Base-by-base conservation (phyloP, 2,113 vertebrate species). In the Galbula dea region DNA sequence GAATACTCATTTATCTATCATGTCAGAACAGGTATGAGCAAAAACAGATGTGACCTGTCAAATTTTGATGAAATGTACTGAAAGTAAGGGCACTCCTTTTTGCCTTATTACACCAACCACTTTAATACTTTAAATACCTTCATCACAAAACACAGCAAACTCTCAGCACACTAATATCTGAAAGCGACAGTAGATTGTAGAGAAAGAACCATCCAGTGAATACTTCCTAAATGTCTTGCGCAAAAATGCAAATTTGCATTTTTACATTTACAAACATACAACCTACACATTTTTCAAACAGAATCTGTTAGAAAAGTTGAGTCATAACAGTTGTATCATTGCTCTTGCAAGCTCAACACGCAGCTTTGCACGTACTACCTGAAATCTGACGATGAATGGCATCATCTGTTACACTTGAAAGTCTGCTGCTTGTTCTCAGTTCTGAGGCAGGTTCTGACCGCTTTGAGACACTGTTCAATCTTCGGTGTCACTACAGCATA, bases 401-500 rank as follows among this genome's bases (percentile, higher is more conserved):
- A 74, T 96, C 73, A 91, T 96, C 96, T 86, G 81, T 80, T 89
- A 88, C 26, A 71, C 52, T 32, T 59, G 97, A 96, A 88, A 81
- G 77, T 79, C 62, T 95, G 80, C 55, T 86, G 84, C 77, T 91
- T 84, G 83, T 94, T 82, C 89, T 91, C 51, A 76, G 74, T 71
- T 97, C 96, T 37, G 93, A 96, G 78, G 91, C 89, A 79, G 86
- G 79, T 65, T 96, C 96, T 59, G 93, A 94, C 4, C 96, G 94
- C 69, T 95, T 94, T 4, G 76, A 94, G 83, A 89, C 30, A 81
- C 51, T 94, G 84, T 39, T 98, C 98, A 96, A 97, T 94, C 78
- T 97, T 99, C 1, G 98, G 98, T 77, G 98, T 98, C 94, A 98
- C 98, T 83, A 98, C 83, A 93, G 98, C 96, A 34, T 98, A 98